Evolutionary conservation across 2,888 invertebrate genomes (phyloP), one percentile per base, ranked within the genome.

Genomic region (Hyalella azteca): DNA sequence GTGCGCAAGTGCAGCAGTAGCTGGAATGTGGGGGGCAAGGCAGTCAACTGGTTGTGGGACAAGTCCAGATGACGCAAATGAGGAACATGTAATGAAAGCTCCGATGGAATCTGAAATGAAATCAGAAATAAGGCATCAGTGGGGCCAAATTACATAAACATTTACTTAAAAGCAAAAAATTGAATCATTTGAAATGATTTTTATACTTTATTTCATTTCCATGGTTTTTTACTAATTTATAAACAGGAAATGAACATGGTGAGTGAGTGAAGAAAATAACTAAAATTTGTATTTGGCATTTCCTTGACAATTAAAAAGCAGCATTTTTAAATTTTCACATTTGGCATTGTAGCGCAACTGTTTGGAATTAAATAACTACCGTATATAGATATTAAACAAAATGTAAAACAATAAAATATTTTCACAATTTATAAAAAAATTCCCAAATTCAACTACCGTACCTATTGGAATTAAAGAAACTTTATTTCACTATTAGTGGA

Each of bases 1-100:
- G 92, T 92, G 81, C 88, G 88, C 77, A 95, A 87, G 86, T 89
- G 90, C 0, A 91, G 89, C 86, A 94, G 89, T 1, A 89, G 88
- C 85, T 92, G 93, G 84, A 95, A 87, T 87, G 93, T 93, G 22
- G 89, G 88, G 0, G 95, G 95, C 77, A 95, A 88, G 86, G 89
- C 91, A 82, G 91, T 91, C 77, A 95, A 90, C 82, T 90, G 90
- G 89, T 95, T 95, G 81, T 92, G 89, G 82, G 92, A 92, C 81
- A 95, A 88, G 89, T 94, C 91, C 75, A 95, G 88, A 60, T 91
- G 79, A 81, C 90, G 90, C 11, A 95, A 89, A 85, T 91, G 91
- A 76, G 90, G 90, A 0, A 95, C 88, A 40, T 91, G 88, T 75
- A 94, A 89, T n/a, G 81, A 79, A 1, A 84, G 81, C 49, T 84